phyloP scores from a whole-genome alignment of 2,888 invertebrate species.

The Polydrusus tereticollis region DNA sequence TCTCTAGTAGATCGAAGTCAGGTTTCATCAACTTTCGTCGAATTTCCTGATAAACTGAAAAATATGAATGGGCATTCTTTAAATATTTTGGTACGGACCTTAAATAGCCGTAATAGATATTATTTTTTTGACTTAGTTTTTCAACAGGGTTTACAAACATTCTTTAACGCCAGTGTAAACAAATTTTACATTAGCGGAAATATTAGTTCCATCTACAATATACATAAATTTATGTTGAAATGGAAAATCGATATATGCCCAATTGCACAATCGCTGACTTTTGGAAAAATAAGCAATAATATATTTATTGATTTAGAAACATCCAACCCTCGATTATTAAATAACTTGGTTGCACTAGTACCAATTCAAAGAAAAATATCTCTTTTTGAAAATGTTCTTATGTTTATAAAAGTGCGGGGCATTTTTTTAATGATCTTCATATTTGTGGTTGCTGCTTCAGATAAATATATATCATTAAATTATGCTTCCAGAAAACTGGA shows the following conservation, averaged over 20 bases:
- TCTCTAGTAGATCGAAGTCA: neutral
- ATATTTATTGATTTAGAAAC: neutral
- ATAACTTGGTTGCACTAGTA: neutral
- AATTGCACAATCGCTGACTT: neutral
- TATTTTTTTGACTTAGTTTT: neutral
- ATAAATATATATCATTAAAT: neutral
- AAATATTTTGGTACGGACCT: neutral
- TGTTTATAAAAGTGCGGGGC: neutral
- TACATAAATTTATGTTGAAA: neutral
- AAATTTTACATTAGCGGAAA: neutral
- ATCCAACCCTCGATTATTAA: neutral
- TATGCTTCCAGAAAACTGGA: neutral
- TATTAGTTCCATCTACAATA: neutral
- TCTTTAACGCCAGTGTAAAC: neutral
- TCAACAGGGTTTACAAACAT: neutral
- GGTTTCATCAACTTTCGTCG: neutral
- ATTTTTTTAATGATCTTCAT: neutral
- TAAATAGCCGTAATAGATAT: neutral
- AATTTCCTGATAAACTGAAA: slow-evolving; percentile 1
- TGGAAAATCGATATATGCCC: neutral
- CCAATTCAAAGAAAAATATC: neutral
- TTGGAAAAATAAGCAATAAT: neutral
- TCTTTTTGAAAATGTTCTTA: neutral
- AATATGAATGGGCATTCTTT: neutral
- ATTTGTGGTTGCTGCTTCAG: neutral